A percentile compares a stretch with the other conserved stretches of the same genome.
Evolutionary conservation across 2,888 invertebrate species (phyloP).

Genomic region (Abrostola tripartita): DNA sequence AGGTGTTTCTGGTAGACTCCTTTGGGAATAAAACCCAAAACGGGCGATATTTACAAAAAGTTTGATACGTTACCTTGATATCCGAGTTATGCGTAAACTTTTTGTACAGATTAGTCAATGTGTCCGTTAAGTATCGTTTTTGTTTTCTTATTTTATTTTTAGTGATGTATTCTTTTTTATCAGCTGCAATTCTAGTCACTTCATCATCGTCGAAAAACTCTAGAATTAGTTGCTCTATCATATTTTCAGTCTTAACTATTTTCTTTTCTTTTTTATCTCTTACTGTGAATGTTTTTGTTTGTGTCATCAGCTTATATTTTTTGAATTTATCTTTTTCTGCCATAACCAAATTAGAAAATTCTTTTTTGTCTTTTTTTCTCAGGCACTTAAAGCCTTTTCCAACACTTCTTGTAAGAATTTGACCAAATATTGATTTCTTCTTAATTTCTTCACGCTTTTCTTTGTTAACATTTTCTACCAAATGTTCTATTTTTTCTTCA

Average conservation of each 20-base stretch:
- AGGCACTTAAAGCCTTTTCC: slow-evolving; percentile 9
- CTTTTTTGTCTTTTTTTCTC: slow-evolving; percentile 16
- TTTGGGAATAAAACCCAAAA: slow-evolving; percentile 20
- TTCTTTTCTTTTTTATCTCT: slow-evolving; percentile 10
- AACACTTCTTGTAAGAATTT: slow-evolving; percentile 18
- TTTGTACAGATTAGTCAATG: neutral
- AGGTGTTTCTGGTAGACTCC: slow-evolving; percentile 9
- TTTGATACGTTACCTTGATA: slow-evolving; percentile 20
- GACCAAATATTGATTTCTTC: slow-evolving; percentile 6
- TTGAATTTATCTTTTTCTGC: slow-evolving; percentile 1
- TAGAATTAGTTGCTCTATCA: slow-evolving; percentile 11
- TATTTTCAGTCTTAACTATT: neutral
- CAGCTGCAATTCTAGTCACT: slow-evolving; percentile 18
- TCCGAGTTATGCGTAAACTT: slow-evolving; percentile 10
- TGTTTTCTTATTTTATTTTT: slow-evolving; percentile 8
- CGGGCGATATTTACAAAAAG: slow-evolving; percentile 18
- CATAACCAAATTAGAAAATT: slow-evolving; percentile 14
- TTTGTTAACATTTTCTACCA: slow-evolving; percentile 8
- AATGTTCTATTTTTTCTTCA: slow-evolving; percentile 10
- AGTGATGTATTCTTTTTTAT: slow-evolving; percentile 21
- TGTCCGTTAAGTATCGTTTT: neutral
- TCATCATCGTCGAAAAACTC: slow-evolving; percentile 14
- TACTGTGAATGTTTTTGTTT: slow-evolving; percentile 13
- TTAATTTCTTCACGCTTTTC: slow-evolving; percentile 10
- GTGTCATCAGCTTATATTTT: slow-evolving; percentile 10